Evolutionary conservation across 2,888 invertebrate genomes (phyloP).

Genomic region (Pristionchus maxplancki): DNA sequence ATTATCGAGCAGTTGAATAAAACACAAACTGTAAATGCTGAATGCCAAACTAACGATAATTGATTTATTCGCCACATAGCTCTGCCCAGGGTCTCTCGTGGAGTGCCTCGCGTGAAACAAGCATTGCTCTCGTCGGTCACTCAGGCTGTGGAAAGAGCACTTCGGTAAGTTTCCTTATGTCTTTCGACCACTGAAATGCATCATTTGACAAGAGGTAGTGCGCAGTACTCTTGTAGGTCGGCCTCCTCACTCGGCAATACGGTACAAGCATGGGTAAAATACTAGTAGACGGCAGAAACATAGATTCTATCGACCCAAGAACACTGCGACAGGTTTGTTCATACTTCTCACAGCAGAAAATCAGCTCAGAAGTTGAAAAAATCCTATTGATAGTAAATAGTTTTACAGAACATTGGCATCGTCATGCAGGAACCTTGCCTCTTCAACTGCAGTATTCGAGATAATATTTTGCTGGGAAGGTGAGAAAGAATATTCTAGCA

Average conservation of each 20-base stretch:
- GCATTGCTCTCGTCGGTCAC: constrained; percentile 43
- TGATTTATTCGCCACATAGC: no score
- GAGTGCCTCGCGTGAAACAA: not conserved
- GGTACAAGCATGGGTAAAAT: not conserved
- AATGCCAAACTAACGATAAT: no score
- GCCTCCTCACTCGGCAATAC: constrained; percentile 35
- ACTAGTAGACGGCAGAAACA: constrained; percentile 16
- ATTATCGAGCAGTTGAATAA: no score
- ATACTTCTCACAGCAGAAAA: no score
- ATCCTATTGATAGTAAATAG: no score
- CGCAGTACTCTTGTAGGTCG: no score
- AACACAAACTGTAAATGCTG: no score
- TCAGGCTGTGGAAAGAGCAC: constrained; percentile 50
- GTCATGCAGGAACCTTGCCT: constrained; percentile 54
- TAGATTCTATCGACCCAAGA: constrained; percentile 7
- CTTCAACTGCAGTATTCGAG: constrained; percentile 49
- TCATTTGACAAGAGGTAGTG: no score
- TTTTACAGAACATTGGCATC: constrained; percentile 53
- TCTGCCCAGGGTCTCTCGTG: constrained; percentile 32
- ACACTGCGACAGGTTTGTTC: constrained; percentile 12
- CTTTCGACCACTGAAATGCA: not conserved
- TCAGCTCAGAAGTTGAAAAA: no score
- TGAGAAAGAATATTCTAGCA: no score
- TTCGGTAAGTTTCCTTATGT: not conserved
- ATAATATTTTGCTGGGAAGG: constrained; percentile 46